Evolutionary conservation across 2,797 vertebrate genomes (phyloP).

Genomic region (Pangasius larnaudii): DNA sequence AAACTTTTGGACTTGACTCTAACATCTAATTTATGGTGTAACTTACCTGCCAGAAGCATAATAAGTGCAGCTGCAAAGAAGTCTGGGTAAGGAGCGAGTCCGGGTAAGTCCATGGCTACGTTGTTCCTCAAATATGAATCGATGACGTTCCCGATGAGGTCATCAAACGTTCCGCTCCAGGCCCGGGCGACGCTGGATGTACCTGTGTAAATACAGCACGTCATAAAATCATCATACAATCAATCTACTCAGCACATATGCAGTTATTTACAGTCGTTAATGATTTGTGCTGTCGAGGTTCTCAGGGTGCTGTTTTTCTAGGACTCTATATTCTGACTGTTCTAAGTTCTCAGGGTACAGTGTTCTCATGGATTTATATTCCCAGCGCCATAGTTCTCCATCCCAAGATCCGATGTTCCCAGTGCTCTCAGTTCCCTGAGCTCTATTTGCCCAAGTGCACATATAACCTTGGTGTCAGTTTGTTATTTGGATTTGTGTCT

Average conservation of each 20-base stretch:
- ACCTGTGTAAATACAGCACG: slow-evolving; percentile 66
- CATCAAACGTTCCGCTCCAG: slow-evolving; percentile 88
- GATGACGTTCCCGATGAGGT: slow-evolving; percentile 80
- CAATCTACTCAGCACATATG: neutral
- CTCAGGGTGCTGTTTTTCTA: neutral
- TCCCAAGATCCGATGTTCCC: neutral
- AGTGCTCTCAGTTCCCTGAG: neutral
- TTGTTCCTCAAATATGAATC: slow-evolving; percentile 69
- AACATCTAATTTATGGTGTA: neutral
- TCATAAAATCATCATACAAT: slow-evolving; percentile 24
- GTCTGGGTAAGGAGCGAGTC: slow-evolving; percentile 84
- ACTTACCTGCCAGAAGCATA: slow-evolving; percentile 80
- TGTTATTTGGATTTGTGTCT: neutral
- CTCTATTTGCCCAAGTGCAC: neutral
- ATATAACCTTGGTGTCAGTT: neutral
- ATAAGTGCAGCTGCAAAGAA: slow-evolving; percentile 84
- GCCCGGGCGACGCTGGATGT: slow-evolving; percentile 86
- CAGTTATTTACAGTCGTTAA: neutral
- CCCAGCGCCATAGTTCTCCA: neutral
- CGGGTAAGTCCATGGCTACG: slow-evolving; percentile 73
- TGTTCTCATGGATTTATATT: neutral
- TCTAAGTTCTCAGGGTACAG: neutral
- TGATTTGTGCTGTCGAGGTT: neutral
- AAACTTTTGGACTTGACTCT: neutral
- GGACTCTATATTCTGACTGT: neutral